Conservation (phyloP, 2,888 invertebrate genomes). For the Phortica magna region DNA sequence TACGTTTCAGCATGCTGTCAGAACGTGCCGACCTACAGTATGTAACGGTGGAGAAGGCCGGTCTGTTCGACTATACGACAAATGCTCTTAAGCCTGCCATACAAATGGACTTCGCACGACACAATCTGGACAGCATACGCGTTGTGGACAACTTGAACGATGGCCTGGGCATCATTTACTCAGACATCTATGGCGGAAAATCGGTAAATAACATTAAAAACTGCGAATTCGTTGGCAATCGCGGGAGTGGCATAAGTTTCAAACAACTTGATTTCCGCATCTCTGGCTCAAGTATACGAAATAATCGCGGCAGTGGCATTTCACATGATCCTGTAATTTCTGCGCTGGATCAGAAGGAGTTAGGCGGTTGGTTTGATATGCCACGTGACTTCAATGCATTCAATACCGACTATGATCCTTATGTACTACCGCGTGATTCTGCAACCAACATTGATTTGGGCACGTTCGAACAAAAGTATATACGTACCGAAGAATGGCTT, state of each 20-base stretch:
- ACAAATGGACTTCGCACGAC: constrained; percentile 91
- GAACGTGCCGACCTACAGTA: constrained; percentile 92
- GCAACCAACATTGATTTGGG: constrained; percentile 81
- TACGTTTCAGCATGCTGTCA: constrained; percentile 92
- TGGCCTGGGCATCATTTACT: constrained; percentile 95
- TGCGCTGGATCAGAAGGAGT: constrained; percentile 90
- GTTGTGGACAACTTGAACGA: constrained; percentile 93
- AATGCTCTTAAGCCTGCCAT: constrained; percentile 92
- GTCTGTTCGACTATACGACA: constrained; percentile 94
- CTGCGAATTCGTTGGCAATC: constrained; percentile 90
- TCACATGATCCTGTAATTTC: constrained; percentile 94
- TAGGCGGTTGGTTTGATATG: constrained; percentile 93
- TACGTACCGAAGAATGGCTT: constrained; percentile 85
- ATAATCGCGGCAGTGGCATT: constrained; percentile 92
- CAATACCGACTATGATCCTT: constrained; percentile 86
- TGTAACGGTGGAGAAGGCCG: constrained; percentile 93
- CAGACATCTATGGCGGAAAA: constrained; percentile 93
- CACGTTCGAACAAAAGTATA: constrained; percentile 87
- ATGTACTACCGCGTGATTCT: constrained; percentile 83
- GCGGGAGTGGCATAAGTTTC: constrained; percentile 92
- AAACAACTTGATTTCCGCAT: constrained; percentile 92
- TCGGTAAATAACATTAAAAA: constrained; percentile 89
- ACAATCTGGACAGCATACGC: constrained; percentile 88
- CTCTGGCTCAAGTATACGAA: constrained; percentile 87
- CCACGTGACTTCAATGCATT: constrained; percentile 83